A percentile compares a stretch with the other conserved stretches of the same genome.
These are phyloP conservation scores for Dioctria linearis DNA, from an alignment of 2,888 invertebrate species.

Conservation along the genomic window DNA sequence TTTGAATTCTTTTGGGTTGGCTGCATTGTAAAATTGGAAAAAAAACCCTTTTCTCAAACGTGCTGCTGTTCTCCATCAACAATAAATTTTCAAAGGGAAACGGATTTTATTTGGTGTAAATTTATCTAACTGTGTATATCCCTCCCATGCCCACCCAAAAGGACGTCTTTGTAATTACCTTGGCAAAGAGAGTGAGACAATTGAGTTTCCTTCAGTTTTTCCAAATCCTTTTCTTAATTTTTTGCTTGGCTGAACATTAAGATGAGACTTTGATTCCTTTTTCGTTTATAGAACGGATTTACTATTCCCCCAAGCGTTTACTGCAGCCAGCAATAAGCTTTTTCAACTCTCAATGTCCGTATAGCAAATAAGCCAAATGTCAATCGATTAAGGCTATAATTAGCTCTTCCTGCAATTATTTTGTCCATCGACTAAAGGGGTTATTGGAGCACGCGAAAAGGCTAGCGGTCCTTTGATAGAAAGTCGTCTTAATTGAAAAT, in stretches of 20 bases:
- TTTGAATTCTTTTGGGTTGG: too few relatives aligned
- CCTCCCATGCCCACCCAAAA: not conserved
- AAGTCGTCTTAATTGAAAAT: conserved; percentile 1
- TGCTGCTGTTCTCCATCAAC: too few relatives aligned
- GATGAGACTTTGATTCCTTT: conserved; percentile 24
- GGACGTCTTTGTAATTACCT: not conserved
- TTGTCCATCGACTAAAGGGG: too few relatives aligned
- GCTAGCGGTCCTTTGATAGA: not conserved
- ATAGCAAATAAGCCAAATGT: too few relatives aligned
- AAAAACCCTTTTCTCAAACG: too few relatives aligned
- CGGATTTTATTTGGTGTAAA: conserved; percentile 1
- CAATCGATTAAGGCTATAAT: too few relatives aligned
- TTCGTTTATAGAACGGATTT: conserved; percentile 1
- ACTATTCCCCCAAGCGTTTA: not conserved
- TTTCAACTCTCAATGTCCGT: too few relatives aligned
- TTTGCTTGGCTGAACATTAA: conserved; percentile 32
- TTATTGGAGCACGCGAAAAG: not conserved
- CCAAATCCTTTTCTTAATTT: conserved; percentile 35
- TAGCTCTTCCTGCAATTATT: too few relatives aligned
- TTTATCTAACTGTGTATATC: not conserved
- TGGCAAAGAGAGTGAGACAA: conserved; percentile 14
- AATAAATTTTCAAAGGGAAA: not conserved
- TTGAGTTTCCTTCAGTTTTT: conserved; percentile 17
- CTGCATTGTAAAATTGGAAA: too few relatives aligned
- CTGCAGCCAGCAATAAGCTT: too few relatives aligned